Evolutionary conservation across 2,888 invertebrate genomes (phyloP).

Genomic region (Bursaphelenchus okinawaensis): DNA sequence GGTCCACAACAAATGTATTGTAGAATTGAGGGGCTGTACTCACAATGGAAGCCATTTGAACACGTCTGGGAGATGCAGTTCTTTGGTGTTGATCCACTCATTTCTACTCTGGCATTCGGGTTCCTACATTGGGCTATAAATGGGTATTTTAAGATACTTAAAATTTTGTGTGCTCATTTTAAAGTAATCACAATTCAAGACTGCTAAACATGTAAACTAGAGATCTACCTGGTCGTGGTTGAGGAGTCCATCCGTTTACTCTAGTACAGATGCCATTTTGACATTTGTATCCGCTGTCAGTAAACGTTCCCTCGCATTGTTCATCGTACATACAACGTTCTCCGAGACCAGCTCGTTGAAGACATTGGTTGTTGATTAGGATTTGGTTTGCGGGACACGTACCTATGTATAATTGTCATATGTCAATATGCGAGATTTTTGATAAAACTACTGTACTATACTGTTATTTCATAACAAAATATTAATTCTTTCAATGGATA

Average conservation of each 20-base stretch:
- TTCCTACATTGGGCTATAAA: conserved; percentile 27
- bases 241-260: not conserved
- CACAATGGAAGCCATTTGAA: conserved; percentile 30
- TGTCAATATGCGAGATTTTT: no score
- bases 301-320: conserved; percentile 28
- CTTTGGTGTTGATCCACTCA: conserved; percentile 20
- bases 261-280: conserved; percentile 18
- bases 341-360: conserved; percentile 29
- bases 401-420: conserved; percentile 8
- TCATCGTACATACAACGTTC: conserved; percentile 30
- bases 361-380: conserved; percentile 36
- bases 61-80: conserved; percentile 32
- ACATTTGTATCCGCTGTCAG: conserved; percentile 18
- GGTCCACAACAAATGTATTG: conserved; percentile 39
- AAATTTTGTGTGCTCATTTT: no score
- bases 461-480: no score
- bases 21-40: conserved; percentile 30
- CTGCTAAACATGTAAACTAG: no score
- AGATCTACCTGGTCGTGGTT: conserved; percentile 7
- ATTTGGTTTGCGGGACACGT: conserved; percentile 24
- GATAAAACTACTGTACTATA: no score
- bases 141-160: no score
- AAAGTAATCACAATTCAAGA: no score
- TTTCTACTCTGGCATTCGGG: conserved; percentile 26
- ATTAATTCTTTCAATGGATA: no score